A percentile compares a stretch with the other conserved stretches of the same genome.
These are phyloP conservation scores for Platichthys stellatus DNA, from an alignment of 2,113 vertebrate species.

Conservation along the genomic window DNA sequence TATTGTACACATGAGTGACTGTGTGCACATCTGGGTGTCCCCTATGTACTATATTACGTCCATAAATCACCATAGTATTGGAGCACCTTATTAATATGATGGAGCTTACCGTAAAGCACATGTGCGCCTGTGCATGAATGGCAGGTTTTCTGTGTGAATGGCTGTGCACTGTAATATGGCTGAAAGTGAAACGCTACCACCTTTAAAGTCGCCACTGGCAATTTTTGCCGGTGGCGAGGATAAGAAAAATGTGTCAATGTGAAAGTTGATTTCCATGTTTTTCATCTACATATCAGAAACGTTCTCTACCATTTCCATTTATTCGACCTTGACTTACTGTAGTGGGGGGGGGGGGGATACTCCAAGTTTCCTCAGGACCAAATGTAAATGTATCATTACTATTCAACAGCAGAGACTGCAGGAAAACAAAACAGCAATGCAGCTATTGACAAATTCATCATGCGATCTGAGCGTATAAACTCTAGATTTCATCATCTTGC, in stretches of 20 bases:
- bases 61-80: constrained; percentile 41
- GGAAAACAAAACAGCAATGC: constrained; percentile 59
- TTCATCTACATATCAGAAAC: constrained; percentile 56
- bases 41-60: constrained; percentile 24
- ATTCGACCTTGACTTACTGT: constrained; percentile 67
- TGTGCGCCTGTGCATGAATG: constrained; percentile 21
- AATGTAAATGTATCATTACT: constrained; percentile 69
- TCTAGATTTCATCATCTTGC: constrained; percentile 76
- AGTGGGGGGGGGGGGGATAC: constrained; percentile 2
- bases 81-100: constrained; percentile 41
- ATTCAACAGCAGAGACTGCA: constrained; percentile 52
- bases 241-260: constrained; percentile 36
- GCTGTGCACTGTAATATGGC: constrained; percentile 15
- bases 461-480: constrained; percentile 70
- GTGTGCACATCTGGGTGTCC: constrained; percentile 34
- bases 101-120: constrained; percentile 9
- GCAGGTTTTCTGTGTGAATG: not conserved
- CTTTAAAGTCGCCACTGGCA: not conserved
- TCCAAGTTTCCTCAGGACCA: constrained; percentile 28
- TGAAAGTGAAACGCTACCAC: constrained; percentile 26
- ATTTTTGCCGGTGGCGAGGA: constrained; percentile 38
- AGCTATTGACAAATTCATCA: constrained; percentile 75
- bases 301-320: constrained; percentile 43
- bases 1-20: constrained; percentile 30
- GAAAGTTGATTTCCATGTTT: constrained; percentile 56